Evolutionary conservation across 2,888 invertebrate genomes (phyloP).

Genomic region (Zhuqinia jingwanae): DNA sequence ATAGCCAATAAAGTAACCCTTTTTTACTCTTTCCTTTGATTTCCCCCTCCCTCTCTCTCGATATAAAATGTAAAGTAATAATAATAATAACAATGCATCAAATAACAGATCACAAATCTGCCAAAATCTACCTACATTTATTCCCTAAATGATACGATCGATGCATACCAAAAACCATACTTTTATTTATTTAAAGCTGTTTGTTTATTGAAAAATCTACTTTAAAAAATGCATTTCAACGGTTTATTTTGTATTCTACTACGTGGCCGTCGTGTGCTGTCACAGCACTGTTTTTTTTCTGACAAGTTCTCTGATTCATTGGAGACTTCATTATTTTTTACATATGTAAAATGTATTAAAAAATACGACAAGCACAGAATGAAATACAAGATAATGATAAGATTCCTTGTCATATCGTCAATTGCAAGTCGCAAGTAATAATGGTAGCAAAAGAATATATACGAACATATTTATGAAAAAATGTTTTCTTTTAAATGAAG

Average conservation of each 20-base stretch:
- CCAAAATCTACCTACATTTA: not conserved
- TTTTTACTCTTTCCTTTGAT: not conserved
- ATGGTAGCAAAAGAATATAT: no score
- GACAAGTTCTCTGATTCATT: constrained; percentile 41
- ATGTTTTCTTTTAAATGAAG: constrained; percentile 6
- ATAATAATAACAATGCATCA: not conserved
- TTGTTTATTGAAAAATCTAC: constrained; percentile 3
- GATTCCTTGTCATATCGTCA: not conserved
- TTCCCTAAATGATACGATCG: constrained; percentile 2
- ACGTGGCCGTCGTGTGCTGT: constrained; percentile 9
- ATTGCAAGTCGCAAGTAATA: not conserved
- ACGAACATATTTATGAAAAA: no score
- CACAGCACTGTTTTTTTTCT: not conserved
- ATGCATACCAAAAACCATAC: constrained; percentile 4
- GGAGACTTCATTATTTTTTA: constrained; percentile 67
- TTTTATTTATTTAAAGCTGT: constrained; percentile 4
- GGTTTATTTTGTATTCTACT: not conserved
- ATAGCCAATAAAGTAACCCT: constrained; percentile 19
- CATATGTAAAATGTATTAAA: not conserved
- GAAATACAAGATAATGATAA: not conserved
- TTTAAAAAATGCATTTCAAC: constrained; percentile 19
- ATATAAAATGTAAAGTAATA: constrained; percentile 37
- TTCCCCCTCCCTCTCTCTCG: not conserved
- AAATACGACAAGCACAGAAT: no score
- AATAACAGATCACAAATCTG: not conserved